These are phyloP conservation scores for Acleris literana DNA, from an alignment of 2,888 invertebrate species.

Conservation along the genomic window DNA sequence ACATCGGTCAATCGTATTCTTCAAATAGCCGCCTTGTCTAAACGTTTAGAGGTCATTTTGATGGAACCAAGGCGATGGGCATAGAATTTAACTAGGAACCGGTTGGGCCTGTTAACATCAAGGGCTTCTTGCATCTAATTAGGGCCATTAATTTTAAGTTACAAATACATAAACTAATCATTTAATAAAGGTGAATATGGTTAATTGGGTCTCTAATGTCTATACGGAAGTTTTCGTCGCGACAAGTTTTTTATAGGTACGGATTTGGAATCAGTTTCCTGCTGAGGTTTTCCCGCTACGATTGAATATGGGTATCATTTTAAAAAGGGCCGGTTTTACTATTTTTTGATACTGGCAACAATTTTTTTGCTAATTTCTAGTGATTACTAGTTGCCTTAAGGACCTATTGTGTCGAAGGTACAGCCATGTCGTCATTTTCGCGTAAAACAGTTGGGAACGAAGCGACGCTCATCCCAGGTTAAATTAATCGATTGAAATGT, in stretches of 20 bases:
- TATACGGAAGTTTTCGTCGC: slow-evolving; percentile 14
- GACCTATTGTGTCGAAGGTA: too few relatives aligned
- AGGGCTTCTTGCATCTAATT: slow-evolving; percentile 30
- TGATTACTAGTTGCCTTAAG: too few relatives aligned
- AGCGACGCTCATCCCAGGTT: too few relatives aligned
- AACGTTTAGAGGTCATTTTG: slow-evolving; percentile 29
- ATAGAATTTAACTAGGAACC: slow-evolving; percentile 10
- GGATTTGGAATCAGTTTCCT: too few relatives aligned
- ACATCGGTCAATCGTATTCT: slow-evolving; percentile 11
- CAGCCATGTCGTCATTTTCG: too few relatives aligned
- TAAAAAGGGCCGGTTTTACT: too few relatives aligned
- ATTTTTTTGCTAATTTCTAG: too few relatives aligned
- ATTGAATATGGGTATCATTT: too few relatives aligned
- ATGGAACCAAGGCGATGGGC: slow-evolving; percentile 26
- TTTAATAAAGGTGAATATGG: slow-evolving; percentile 16
- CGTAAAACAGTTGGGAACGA: too few relatives aligned
- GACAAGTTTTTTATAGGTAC: neutral
- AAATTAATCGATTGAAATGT: too few relatives aligned
- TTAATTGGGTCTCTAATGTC: slow-evolving; percentile 6
- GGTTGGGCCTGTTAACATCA: slow-evolving; percentile 24
- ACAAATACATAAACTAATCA: slow-evolving; percentile 31
- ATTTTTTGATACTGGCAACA: too few relatives aligned
- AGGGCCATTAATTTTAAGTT: slow-evolving; percentile 25
- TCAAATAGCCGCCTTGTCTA: slow-evolving; percentile 12
- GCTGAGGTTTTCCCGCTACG: too few relatives aligned